phyloP scores from a whole-genome alignment of 1,140 invertebrate species.

The Ceratitis capitata region DNA sequence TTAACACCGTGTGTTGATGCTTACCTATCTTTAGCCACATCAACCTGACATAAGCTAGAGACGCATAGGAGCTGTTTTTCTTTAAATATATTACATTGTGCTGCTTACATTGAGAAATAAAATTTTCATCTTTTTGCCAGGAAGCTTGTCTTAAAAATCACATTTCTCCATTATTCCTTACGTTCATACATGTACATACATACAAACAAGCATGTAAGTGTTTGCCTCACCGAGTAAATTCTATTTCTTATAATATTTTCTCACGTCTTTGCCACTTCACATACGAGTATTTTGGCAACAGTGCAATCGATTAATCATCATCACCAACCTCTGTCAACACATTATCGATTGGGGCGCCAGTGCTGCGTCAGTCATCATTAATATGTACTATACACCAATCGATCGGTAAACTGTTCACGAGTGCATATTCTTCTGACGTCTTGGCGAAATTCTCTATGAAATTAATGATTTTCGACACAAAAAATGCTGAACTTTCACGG shows the following conservation, averaged over 20 bases:
- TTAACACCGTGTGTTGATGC: no score
- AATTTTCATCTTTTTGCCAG: no score
- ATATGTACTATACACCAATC: no score
- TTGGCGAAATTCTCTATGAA: background rate
- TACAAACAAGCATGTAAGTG: no score
- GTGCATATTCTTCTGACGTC: background rate
- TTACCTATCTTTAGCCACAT: no score
- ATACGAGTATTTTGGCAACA: background rate
- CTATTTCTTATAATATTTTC: background rate
- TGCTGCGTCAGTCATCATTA: background rate
- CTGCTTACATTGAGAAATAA: no score
- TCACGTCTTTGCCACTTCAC: background rate
- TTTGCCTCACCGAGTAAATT: background rate
- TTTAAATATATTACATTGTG: no score
- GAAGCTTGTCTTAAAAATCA: no score
- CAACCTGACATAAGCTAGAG: no score
- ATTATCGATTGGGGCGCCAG: constrained; percentile 18
- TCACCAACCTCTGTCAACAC: constrained; percentile 32
- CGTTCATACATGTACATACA: no score
- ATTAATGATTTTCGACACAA: constrained; percentile 25
- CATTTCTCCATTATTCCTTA: no score
- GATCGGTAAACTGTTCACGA: background rate
- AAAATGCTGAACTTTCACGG: constrained; percentile 22
- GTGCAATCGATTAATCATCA: constrained; percentile 16
- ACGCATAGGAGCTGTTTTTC: no score